Conservation (phyloP, 1,140 invertebrate genomes). For the Fopius arisanus region DNA sequence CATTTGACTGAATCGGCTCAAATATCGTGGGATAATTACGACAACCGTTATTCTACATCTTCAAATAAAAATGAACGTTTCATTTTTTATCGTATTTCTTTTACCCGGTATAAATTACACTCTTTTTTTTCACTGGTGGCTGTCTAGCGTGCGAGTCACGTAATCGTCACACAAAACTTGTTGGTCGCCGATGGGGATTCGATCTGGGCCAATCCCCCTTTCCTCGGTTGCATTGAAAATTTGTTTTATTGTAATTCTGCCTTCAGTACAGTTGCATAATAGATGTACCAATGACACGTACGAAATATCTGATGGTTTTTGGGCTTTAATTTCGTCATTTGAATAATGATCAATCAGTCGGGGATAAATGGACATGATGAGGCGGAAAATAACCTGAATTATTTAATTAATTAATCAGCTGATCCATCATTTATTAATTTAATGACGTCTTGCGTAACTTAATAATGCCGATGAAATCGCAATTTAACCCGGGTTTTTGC, state of each 20-base stretch:
- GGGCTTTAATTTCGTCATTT: constrained; percentile 12
- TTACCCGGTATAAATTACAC: neutral
- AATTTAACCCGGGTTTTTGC: constrained; percentile 8
- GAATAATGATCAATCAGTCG: neutral
- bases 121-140: constrained; percentile 8
- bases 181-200: constrained; percentile 8
- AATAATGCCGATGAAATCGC: neutral
- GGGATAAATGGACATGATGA: too few species aligned
- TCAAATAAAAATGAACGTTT: neutral
- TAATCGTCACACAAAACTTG: constrained; percentile 21
- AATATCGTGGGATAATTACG: too few species aligned
- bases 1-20: too few species aligned
- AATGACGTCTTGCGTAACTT: neutral
- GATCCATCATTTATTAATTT: neutral
- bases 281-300: constrained; percentile 31
- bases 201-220: constrained; percentile 24
- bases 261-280: constrained; percentile 40
- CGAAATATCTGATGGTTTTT: constrained; percentile 1
- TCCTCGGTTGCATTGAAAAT: neutral
- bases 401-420: too few species aligned
- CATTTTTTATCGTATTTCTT: neutral
- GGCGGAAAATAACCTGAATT: too few species aligned
- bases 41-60: neutral
- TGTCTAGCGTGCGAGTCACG: constrained; percentile 25
- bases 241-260: constrained; percentile 19